These are phyloP conservation scores for Leuciscus idus DNA, from an alignment of 2,113 vertebrate genomes.

Conservation along the genomic window DNA sequence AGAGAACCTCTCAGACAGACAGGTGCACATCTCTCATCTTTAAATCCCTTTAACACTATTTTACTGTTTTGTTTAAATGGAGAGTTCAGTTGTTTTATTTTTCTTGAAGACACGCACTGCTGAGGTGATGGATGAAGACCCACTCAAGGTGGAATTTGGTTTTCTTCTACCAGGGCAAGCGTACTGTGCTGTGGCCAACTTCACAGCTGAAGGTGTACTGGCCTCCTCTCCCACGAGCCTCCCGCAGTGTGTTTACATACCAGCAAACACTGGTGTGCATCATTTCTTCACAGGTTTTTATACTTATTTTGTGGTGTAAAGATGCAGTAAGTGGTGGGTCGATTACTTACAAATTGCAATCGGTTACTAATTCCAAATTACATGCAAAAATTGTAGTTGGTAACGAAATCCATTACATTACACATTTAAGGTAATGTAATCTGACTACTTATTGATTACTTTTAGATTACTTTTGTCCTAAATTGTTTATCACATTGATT, in stretches of 20 bases:
- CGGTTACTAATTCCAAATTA: too few relatives aligned
- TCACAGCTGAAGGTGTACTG: slow-evolving; percentile 43
- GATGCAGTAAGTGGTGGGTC: neutral
- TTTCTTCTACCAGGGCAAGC: slow-evolving; percentile 63
- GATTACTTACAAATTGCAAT: too few relatives aligned
- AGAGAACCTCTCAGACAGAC: slow-evolving; percentile 48
- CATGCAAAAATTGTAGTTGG: too few relatives aligned
- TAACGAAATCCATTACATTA: too few relatives aligned
- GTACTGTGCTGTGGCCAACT: slow-evolving; percentile 73
- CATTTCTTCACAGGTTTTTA: neutral
- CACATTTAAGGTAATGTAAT: too few relatives aligned
- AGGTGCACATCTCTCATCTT: slow-evolving; percentile 57
- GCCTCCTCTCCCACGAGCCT: slow-evolving; percentile 59
- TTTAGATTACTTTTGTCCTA: too few relatives aligned
- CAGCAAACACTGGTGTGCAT: neutral
- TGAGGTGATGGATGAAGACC: slow-evolving; percentile 36
- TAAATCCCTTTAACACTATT: neutral
- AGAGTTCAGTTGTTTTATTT: neutral
- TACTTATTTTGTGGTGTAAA: neutral
- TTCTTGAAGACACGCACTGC: slow-evolving; percentile 58
- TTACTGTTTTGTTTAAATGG: neutral
- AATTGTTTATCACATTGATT: too few relatives aligned
- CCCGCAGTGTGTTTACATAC: slow-evolving; percentile 63
- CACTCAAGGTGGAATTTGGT: slow-evolving; percentile 57
- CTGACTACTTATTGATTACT: too few relatives aligned